A percentile compares a stretch with the other conserved stretches of the same genome.
phyloP scores from a whole-genome alignment of 2,888 invertebrate species.

The Conops quadrifasciatus region DNA sequence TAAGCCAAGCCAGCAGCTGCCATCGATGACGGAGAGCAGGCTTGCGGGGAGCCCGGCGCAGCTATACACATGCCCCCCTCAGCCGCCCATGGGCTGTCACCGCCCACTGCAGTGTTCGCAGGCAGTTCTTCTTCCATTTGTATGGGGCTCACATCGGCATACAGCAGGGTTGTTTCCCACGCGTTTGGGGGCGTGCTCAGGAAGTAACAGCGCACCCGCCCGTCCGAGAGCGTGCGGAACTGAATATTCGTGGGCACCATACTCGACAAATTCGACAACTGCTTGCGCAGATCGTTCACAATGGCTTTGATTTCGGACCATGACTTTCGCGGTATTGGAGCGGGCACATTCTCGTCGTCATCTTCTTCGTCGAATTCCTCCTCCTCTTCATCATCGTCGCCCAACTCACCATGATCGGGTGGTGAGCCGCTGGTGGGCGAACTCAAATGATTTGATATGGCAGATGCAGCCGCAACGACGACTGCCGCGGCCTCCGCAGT shows the following conservation, averaged over 20 bases:
- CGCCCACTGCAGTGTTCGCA: constrained; percentile 6
- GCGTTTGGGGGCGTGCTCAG: constrained; percentile 86
- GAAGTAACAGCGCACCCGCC: constrained; percentile 87
- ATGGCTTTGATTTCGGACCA: constrained; percentile 85
- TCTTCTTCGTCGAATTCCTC: constrained; percentile 56
- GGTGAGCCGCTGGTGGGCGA: constrained; percentile 60
- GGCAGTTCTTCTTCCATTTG: constrained; percentile 52
- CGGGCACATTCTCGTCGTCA: constrained; percentile 53
- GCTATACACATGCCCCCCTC: constrained; percentile 34
- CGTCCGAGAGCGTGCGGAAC: constrained; percentile 80
- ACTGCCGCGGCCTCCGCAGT: constrained; percentile 55
- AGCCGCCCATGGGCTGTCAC: constrained; percentile 26
- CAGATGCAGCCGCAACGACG: constrained; percentile 58
- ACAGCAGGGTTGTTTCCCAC: constrained; percentile 89
- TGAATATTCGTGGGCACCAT: constrained; percentile 85
- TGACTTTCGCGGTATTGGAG: constrained; percentile 65
- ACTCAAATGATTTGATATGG: constrained; percentile 59
- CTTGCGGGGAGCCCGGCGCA: constrained; percentile 42
- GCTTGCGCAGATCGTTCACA: constrained; percentile 82
- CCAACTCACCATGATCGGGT: constrained; percentile 50
- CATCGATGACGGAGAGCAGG: constrained; percentile 43
- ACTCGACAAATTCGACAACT: constrained; percentile 79
- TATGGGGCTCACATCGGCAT: constrained; percentile 79
- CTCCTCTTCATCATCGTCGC: constrained; percentile 55
- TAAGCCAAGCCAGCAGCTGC: constrained; percentile 33